These are phyloP conservation scores for Syngnathoides biaculeatus DNA, from an alignment of 2,113 vertebrate species.

Conservation along the genomic window DNA sequence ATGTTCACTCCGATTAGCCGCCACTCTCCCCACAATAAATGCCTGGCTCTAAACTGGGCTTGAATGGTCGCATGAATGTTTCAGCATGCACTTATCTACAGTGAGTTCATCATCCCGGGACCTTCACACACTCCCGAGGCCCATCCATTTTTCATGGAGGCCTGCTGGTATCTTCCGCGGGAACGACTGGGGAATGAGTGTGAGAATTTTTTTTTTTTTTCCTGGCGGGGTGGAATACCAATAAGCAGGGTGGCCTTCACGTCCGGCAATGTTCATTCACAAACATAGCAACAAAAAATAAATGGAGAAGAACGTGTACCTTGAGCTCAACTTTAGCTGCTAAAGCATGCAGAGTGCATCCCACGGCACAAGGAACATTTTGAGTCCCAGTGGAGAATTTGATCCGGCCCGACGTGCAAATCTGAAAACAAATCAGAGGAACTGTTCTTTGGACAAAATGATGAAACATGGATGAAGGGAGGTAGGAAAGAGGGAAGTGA, in stretches of 20 bases:
- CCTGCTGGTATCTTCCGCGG: constrained; percentile 35
- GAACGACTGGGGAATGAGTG: constrained; percentile 36
- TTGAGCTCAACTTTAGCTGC: no score
- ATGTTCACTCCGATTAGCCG: constrained; percentile 48
- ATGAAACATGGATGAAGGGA: no score
- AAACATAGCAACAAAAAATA: background rate
- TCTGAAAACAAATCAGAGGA: background rate
- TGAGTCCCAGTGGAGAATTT: background rate
- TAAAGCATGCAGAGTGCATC: background rate
- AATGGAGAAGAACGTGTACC: background rate
- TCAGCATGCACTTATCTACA: constrained; percentile 62
- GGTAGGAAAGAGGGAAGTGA: no score
- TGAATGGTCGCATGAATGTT: constrained; percentile 64
- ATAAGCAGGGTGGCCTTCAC: background rate
- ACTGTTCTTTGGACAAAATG: background rate
- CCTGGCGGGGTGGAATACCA: constrained; percentile 16
- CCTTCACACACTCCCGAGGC: constrained; percentile 34
- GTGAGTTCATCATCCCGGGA: constrained; percentile 60
- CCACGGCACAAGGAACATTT: background rate
- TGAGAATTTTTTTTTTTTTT: constrained; percentile 18
- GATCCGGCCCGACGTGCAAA: background rate
- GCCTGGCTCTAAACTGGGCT: constrained; percentile 58
- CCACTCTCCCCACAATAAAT: constrained; percentile 47
- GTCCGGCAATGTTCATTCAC: background rate
- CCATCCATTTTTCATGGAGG: constrained; percentile 62